Base-by-base conservation (phyloP, 37 sponge, comb jelly and placozoan species). In the Ianthella basta region DNA sequence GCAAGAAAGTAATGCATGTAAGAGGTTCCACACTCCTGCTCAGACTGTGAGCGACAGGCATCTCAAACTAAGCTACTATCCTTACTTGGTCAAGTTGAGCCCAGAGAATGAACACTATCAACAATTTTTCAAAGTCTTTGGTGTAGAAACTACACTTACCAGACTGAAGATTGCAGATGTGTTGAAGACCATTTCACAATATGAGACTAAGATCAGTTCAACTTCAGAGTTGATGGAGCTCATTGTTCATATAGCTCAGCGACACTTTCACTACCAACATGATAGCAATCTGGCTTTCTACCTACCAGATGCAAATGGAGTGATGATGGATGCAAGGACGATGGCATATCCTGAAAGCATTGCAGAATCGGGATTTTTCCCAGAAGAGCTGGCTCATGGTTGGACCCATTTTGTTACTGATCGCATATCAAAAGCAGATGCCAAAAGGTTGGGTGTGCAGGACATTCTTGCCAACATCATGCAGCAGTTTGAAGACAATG, bases 21-120 rank as follows among this genome's bases (percentile, higher is more conserved):
- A 36, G n/a, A 75, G 36, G 18, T 85, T 91, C 33, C 70, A 65
- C 13, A 24, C 66, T 13, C 55, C 67, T 0, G 37, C 41, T 14
- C 87, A 87, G 60, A 70, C 84, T 63, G 65, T 84, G 19, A 39
- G 13, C 0, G 8, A 55, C 10, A 44, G 50, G 3, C 32, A 0
- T 55, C 27, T 24, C 32, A 50, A 68, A 1, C 23, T 16, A 75
- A 44, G 40, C 37, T 83, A 32, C 27, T 54, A 53, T 4, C 88
- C 88, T 5, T 91, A 91, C 63, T 23, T 91, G 21, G 68, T 57
- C 70, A 70, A 79, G 27, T 56, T 91, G 34, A 83, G 88, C 50
- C 1, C 34, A 27, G 59, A 56, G 35, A 82, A 86, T 32, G 54
- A 34, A 41, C 27, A 20, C 0, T 83, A 34, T 55, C 23, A 83